Evolutionary conservation across 2,888 invertebrate genomes (phyloP), one percentile per base, ranked within the genome.

Genomic region (Blastobasis lacticolella): DNA sequence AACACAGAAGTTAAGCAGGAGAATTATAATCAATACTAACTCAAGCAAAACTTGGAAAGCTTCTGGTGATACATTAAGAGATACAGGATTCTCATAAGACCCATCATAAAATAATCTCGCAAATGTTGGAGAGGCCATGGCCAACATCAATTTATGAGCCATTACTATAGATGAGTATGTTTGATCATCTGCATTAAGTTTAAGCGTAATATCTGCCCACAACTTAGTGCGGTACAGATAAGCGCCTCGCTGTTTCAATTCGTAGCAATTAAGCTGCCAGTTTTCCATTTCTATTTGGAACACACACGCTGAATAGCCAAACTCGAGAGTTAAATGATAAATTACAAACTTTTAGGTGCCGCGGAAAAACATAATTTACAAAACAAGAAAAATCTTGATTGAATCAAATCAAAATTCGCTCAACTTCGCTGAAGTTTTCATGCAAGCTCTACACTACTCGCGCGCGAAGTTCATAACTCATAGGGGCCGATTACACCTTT

Each of bases 51-150:
- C 8, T 38, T 48, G 38, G 44, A 51, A 51, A 9, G 44, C 40
- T 9, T 51, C 51, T 6, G 51, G 47, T 37, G 41, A 37, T 36
- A 47, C 38, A 42, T 47, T 47, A 10, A 50, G 41, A 6, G 37
- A 8, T 4, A 50, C 37, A 1, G 50, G 46, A 42, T 37, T 37
- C 38, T 51, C 42, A n/a, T 37, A 42, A n/a, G 23, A 10, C 1
- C 36, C 23, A 7, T 41, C 51, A 37, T 51, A 51, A 7, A 51
- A 47, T 23, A 44, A 36, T 9, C 41, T 51, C 10, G 38, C 43
- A 44, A 51, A 51, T 4, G 48, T 48, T 4, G 51, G 51, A 5
- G 51, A 51, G 9, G 51, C 51, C 48, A 48, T 48, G 5, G 51
- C 51, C 47, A 51, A 23, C 7, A 51, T 43, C 5, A 51, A 38